Base-by-base conservation (phyloP, 1,140 invertebrate genomes). In the Conus betulinus region DNA sequence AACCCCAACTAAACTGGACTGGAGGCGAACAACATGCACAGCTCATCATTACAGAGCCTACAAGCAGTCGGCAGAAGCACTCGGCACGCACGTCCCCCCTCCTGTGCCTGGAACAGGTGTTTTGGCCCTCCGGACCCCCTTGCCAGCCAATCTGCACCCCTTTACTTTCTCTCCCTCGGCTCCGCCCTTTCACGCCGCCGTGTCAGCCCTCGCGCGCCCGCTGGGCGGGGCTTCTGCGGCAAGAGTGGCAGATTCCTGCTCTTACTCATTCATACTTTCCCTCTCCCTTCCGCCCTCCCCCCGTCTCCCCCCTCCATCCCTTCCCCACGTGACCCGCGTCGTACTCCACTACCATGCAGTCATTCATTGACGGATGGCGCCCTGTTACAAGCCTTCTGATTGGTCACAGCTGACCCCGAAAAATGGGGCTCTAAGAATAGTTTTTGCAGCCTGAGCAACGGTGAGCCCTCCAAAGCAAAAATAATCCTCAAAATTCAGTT, bases 401-500 rank as follows among this genome's bases (percentile, higher is more conserved):
- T 87, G 85, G 85, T 51, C 74, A 5, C 7, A 39, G 11, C 15
- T n/a, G 52, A 57, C 71, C 74, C n/a, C 39, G 23, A 57, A 53
- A 39, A 13, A n/a, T 39, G 53, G 11, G 25, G 55, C 74, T 51
- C 85, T 79, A 78, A 87, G 79, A 87, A 87, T 87, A 87, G 85
- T 78, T 51, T 78, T 51, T 79, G n/a, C 74, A 87, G 74, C 85
- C 71, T 78, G 85, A 76, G 85, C 85, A 87, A 87, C 85, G 23
- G 5, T 27, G 39, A 51, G 15, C 85, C 39, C 51, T 57, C n/a
- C 17, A n/a, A 78, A 39, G 74, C 85, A 0, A 79, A 87, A 87
- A 87, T 74, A 87, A 78, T 87, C 85, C 20, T 67, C 74, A 87
- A 87, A 87, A 87, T 79, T 87, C 85, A 87, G n/a, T 71, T 55